Conservation (phyloP, 2,797 vertebrate genomes). For the Semaprochilodus insignis region DNA sequence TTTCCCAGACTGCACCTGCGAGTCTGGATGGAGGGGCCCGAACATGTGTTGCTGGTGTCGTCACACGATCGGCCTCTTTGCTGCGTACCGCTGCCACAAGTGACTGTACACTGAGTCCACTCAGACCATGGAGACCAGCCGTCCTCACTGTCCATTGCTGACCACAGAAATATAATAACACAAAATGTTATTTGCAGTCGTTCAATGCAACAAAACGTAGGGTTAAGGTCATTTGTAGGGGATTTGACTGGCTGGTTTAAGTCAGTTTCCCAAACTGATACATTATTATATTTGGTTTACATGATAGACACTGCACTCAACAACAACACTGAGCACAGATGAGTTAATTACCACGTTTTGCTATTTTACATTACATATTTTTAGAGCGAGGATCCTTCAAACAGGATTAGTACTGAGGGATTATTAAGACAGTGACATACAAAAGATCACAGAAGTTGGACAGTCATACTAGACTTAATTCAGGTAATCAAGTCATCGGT, state of each 20-base stretch:
- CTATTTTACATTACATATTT: no score
- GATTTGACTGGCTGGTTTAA: no score
- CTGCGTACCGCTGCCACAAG: conserved; percentile 92
- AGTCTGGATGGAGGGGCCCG: conserved; percentile 92
- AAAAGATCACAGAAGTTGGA: no score
- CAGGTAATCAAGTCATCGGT: neutral
- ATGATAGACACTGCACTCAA: neutral
- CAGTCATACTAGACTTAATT: neutral
- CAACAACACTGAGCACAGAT: neutral
- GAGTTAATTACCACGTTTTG: neutral
- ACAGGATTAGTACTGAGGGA: neutral
- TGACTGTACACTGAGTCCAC: conserved; percentile 93
- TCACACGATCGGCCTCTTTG: conserved; percentile 95
- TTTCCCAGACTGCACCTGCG: conserved; percentile 89
- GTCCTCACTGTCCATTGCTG: conserved; percentile 81
- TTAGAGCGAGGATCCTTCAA: no score
- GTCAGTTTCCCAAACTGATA: no score
- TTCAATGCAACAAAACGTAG: no score
- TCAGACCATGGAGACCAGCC: conserved; percentile 98
- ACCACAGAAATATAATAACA: conserved; percentile 6
- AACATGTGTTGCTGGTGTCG: conserved; percentile 85
- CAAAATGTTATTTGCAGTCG: no score
- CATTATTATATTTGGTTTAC: neutral
- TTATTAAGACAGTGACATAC: no score
- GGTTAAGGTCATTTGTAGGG: no score